These are phyloP conservation scores for Phrixothrix hirtus DNA, from an alignment of 2,888 invertebrate species.

Conservation along the genomic window DNA sequence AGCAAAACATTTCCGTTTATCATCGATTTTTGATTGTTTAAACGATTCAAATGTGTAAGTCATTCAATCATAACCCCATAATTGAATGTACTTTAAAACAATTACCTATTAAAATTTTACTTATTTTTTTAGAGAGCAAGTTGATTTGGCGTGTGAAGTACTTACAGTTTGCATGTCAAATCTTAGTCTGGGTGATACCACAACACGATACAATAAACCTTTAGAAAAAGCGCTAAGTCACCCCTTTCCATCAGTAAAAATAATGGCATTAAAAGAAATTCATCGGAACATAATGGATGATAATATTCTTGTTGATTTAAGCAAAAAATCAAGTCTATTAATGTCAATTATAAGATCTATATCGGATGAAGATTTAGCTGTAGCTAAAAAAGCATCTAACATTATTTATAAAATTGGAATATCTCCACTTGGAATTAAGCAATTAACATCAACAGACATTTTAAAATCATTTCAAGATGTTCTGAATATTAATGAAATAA, in stretches of 20 bases:
- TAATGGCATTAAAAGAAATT: slow-evolving; percentile 68
- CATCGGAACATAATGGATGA: slow-evolving; percentile 45
- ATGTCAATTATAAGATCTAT: slow-evolving; percentile 63
- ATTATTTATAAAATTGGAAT: slow-evolving; percentile 60
- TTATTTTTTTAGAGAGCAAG: slow-evolving; percentile 58
- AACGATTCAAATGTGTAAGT: slow-evolving; percentile 60
- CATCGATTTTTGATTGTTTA: slow-evolving; percentile 67
- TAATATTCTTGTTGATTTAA: slow-evolving; percentile 43
- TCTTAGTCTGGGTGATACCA: slow-evolving; percentile 63
- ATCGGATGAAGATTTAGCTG: slow-evolving; percentile 62
- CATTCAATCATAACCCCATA: slow-evolving; percentile 37
- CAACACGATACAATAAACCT: slow-evolving; percentile 63
- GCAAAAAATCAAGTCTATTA: slow-evolving; percentile 54
- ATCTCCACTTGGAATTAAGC: slow-evolving; percentile 54
- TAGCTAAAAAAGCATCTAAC: slow-evolving; percentile 64
- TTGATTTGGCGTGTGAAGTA: slow-evolving; percentile 67
- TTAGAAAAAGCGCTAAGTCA: slow-evolving; percentile 67
- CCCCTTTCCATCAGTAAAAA: slow-evolving; percentile 64
- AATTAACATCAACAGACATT: slow-evolving; percentile 61
- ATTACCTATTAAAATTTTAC: neutral
- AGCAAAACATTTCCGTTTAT: slow-evolving; percentile 58
- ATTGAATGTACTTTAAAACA: slow-evolving; percentile 1
- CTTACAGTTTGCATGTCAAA: slow-evolving; percentile 67
- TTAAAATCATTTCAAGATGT: slow-evolving; percentile 63
- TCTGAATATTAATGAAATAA: slow-evolving; percentile 61